Evolutionary conservation across 2,113 vertebrate species (phyloP).

Genomic region (Potamarius usumacintae): DNA sequence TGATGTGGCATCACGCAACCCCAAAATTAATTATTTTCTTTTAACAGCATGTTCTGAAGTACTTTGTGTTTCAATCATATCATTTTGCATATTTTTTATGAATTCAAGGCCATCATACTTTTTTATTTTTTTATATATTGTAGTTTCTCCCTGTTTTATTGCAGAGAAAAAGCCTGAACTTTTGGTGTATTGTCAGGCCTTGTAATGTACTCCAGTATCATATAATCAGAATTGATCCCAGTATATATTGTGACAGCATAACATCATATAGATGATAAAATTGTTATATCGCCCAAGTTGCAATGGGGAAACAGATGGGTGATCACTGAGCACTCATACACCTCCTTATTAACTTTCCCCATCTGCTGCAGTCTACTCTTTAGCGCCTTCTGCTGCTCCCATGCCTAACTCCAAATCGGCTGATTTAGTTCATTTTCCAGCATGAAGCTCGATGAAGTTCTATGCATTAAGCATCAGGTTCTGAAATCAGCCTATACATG

Average conservation of each 20-base stretch:
- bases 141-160: neutral
- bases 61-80: neutral
- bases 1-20: neutral
- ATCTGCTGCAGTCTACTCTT: conserved; percentile 42
- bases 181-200: neutral
- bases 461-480: neutral
- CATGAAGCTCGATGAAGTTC: neutral
- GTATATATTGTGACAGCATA: neutral
- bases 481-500: neutral
- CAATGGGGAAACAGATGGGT: conserved; percentile 22
- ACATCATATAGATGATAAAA: neutral
- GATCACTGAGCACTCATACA: conserved; percentile 34
- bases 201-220: neutral
- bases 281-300: neutral
- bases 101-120: neutral
- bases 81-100: neutral
- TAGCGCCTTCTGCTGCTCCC: conserved; percentile 12
- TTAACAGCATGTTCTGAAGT: neutral
- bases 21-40: neutral
- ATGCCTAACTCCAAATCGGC: conserved; percentile 3
- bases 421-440: neutral
- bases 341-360: conserved; percentile 61
- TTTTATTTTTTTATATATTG: neutral
- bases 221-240: neutral
- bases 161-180: neutral